phyloP scores from a whole-genome alignment of 2,888 invertebrate genomes.

The Mycalesis mineus region DNA sequence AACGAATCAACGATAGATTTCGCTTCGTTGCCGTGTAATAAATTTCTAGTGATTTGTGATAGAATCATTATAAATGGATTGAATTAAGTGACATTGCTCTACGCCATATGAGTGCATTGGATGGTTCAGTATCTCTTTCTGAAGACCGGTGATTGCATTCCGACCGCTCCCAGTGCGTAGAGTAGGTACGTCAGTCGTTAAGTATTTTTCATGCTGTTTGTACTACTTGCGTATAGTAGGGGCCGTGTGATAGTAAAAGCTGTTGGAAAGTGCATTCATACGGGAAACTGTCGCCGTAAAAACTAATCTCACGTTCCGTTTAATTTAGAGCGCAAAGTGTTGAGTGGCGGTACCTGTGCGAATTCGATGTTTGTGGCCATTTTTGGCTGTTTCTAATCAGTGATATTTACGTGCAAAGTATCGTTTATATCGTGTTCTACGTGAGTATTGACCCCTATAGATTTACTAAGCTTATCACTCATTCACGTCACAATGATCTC shows the following conservation, averaged over 20 bases:
- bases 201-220: constrained; percentile 75
- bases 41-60: constrained; percentile 62
- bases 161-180: constrained; percentile 74
- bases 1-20: constrained; percentile 53
- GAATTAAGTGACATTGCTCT: constrained; percentile 55
- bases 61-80: constrained; percentile 51
- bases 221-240: constrained; percentile 68
- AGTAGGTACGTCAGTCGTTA: constrained; percentile 71
- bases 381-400: constrained; percentile 62
- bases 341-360: constrained; percentile 53
- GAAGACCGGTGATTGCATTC: constrained; percentile 56
- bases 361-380: constrained; percentile 69
- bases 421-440: constrained; percentile 42
- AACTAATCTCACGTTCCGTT: constrained; percentile 69
- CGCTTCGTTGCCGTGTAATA: constrained; percentile 73
- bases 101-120: constrained; percentile 51
- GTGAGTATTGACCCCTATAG: constrained; percentile 37
- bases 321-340: constrained; percentile 48
- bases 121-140: constrained; percentile 39
- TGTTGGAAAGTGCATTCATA: constrained; percentile 74
- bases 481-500: background rate
- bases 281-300: constrained; percentile 64
- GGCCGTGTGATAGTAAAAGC: constrained; percentile 73
- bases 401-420: constrained; percentile 57
- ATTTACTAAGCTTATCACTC: constrained; percentile 31